Conservation (phyloP, 2,888 invertebrate genomes). For the Plutella xylostella region DNA sequence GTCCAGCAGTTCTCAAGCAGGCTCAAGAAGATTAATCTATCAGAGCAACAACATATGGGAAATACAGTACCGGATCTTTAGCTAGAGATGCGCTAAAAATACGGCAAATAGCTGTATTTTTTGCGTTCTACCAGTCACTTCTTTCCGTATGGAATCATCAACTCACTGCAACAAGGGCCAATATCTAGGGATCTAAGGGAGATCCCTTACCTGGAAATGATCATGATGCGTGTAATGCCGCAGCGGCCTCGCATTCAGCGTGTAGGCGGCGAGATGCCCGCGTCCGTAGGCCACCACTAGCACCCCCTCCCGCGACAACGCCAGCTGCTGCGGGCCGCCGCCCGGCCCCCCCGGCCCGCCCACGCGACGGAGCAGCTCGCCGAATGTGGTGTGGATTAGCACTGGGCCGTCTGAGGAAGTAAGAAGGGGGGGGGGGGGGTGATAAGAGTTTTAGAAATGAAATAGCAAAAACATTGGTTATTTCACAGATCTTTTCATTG, state of each 20-base stretch:
- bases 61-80: too few species aligned
- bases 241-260: slow-evolving; percentile 92
- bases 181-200: background rate
- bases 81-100: too few species aligned
- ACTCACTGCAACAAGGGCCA: too few species aligned
- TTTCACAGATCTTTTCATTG: too few species aligned
- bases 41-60: too few species aligned
- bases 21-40: too few species aligned
- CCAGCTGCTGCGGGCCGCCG: slow-evolving; percentile 85
- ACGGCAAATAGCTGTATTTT: too few species aligned
- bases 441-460: background rate
- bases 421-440: slow-evolving; percentile 45
- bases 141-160: too few species aligned
- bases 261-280: slow-evolving; percentile 93
- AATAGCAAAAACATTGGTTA: too few species aligned
- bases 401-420: slow-evolving; percentile 87
- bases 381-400: slow-evolving; percentile 97
- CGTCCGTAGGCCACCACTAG: slow-evolving; percentile 94
- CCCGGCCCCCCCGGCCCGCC: slow-evolving; percentile 82
- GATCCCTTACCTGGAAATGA: slow-evolving; percentile 82
- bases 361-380: slow-evolving; percentile 94
- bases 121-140: too few species aligned
- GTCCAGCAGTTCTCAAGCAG: too few species aligned
- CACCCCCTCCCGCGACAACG: slow-evolving; percentile 96
- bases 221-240: slow-evolving; percentile 94